These are phyloP conservation scores for Nemapogon koenigi DNA, from an alignment of 2,888 invertebrate genomes.

Conservation along the genomic window DNA sequence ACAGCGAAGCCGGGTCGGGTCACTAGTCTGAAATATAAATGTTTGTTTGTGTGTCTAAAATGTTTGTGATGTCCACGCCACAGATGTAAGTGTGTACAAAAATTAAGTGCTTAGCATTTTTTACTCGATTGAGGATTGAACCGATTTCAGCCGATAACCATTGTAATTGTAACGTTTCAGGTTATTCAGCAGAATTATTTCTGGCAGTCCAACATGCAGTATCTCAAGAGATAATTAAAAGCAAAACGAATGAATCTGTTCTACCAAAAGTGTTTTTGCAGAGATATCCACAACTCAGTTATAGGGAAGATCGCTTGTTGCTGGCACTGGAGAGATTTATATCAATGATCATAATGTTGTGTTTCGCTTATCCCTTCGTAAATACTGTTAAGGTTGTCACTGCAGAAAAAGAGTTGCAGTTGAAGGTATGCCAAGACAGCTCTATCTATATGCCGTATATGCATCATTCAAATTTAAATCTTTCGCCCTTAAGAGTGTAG, in stretches of 20 bases:
- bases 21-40: no score
- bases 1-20: no score
- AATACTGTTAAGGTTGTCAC: slow-evolving; percentile 79
- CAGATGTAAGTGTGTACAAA: no score
- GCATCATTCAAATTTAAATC: no score
- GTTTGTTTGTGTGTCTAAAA: no score
- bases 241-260: slow-evolving; percentile 35
- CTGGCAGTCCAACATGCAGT: slow-evolving; percentile 48
- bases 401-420: slow-evolving; percentile 76
- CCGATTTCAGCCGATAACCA: no score
- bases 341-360: slow-evolving; percentile 80
- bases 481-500: no score
- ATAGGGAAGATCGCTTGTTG: slow-evolving; percentile 72
- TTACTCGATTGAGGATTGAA: no score
- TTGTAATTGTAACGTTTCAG: no score
- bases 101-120: no score
- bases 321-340: slow-evolving; percentile 72
- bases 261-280: slow-evolving; percentile 58
- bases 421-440: slow-evolving; percentile 63
- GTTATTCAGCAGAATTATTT: slow-evolving; percentile 52
- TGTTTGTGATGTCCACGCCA: no score
- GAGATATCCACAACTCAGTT: slow-evolving; percentile 77
- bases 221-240: slow-evolving; percentile 46
- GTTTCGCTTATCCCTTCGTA: slow-evolving; percentile 82
- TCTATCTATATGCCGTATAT: slow-evolving; percentile 12